Conservation (phyloP, 2,797 vertebrate species). For the Rallus crepitans region DNA sequence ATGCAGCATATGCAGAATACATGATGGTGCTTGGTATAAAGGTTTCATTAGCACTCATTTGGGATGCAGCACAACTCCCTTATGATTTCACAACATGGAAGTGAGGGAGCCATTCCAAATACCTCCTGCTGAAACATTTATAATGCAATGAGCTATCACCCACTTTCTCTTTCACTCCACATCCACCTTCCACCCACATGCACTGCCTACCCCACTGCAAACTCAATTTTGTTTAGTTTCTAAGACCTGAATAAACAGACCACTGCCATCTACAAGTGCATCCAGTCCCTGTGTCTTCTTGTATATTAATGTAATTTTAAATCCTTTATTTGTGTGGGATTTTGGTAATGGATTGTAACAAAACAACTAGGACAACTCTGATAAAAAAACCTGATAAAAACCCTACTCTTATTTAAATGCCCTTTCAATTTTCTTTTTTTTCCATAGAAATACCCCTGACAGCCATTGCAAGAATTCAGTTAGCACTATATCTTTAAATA, state of each 20-base stretch:
- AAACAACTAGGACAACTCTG: neutral
- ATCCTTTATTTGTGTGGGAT: neutral
- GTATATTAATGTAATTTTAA: neutral
- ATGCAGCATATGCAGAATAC: conserved; percentile 45
- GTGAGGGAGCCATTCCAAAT: conserved; percentile 45
- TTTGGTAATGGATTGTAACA: neutral
- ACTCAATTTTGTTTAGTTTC: neutral
- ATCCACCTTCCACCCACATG: neutral
- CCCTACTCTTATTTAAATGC: neutral
- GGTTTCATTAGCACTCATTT: conserved; percentile 69
- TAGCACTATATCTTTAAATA: neutral
- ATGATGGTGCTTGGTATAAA: conserved; percentile 22
- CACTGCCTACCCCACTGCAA: neutral
- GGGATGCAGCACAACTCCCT: conserved; percentile 64
- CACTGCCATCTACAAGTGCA: neutral
- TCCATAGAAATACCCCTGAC: neutral
- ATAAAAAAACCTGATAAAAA: neutral
- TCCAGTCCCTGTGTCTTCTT: neutral
- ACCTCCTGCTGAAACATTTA: conserved; percentile 56
- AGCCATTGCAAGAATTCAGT: neutral
- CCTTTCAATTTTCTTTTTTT: neutral
- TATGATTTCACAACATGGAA: conserved; percentile 41
- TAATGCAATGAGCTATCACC: conserved; percentile 3
- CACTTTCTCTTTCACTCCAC: conserved; percentile 15
- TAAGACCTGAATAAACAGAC: neutral